Conservation (phyloP, 2,797 vertebrate species). For the Chrysocyon brachyurus region DNA sequence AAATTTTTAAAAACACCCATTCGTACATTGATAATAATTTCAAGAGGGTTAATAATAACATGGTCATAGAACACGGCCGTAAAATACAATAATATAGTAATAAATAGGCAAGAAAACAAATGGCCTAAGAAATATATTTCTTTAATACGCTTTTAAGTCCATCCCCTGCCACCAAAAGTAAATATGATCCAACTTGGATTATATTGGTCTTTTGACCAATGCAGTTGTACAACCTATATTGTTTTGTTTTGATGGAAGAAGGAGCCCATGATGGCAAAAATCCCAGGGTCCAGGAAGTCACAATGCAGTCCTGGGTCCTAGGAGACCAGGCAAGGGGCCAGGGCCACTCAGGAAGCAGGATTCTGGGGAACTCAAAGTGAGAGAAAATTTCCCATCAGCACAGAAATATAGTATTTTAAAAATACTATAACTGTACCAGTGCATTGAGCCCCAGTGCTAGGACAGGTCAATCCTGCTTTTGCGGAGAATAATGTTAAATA, state of each 20-base stretch:
- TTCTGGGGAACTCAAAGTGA: not conserved
- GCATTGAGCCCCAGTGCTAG: not conserved
- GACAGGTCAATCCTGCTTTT: not conserved
- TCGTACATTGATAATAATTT: conserved; percentile 27
- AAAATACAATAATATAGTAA: conserved; percentile 38
- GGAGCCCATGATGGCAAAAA: not conserved
- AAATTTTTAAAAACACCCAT: not conserved
- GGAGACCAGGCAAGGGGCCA: not conserved
- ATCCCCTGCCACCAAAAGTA: not conserved
- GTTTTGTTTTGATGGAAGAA: not conserved
- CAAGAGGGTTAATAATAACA: conserved; percentile 18
- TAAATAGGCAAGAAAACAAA: not conserved
- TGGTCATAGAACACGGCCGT: not conserved
- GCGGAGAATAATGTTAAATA: not conserved
- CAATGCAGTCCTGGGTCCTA: not conserved
- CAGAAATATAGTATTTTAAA: conserved; percentile 38
- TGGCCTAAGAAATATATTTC: not conserved
- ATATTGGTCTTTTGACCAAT: not conserved
- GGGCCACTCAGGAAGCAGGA: not conserved
- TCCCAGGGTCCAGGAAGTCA: not conserved
- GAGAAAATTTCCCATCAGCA: not conserved
- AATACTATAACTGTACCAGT: not conserved
- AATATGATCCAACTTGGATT: not conserved
- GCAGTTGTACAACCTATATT: not conserved
- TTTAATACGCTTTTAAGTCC: conserved; percentile 35